Percentiles rank a stretch among this genome's conserved stretches.
Conservation (phyloP, 2,888 invertebrate species). For the Drosophila sordidula region DNA sequence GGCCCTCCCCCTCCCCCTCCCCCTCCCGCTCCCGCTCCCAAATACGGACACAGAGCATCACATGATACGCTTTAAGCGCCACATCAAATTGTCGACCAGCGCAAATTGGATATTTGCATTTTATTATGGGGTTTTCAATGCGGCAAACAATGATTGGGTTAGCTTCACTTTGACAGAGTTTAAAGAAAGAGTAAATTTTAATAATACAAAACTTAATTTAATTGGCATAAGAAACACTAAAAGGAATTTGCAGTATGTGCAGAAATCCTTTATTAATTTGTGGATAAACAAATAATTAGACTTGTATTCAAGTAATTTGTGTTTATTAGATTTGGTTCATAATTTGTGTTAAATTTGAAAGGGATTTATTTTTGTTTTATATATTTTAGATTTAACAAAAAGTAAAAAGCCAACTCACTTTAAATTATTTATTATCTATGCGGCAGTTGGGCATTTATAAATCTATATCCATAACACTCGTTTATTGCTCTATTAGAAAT, state of each 20-base stretch:
- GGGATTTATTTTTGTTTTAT: background rate
- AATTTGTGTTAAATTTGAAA: background rate
- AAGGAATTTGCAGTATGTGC: background rate
- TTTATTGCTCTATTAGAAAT: conserved; percentile 37
- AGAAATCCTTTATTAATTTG: too few relatives aligned
- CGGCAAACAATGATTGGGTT: conserved; percentile 40
- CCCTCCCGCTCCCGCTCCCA: conserved; percentile 1
- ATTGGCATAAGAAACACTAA: background rate
- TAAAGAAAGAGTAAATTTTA: background rate
- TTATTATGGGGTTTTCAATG: conserved; percentile 32
- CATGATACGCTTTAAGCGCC: conserved; percentile 51
- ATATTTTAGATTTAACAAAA: too few relatives aligned
- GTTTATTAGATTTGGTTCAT: too few relatives aligned
- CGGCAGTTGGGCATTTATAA: conserved; percentile 1
- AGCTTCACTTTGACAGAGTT: conserved; percentile 24
- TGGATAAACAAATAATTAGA: too few relatives aligned
- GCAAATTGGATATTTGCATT: conserved; percentile 57
- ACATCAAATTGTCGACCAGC: conserved; percentile 35
- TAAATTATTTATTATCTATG: conserved; percentile 2
- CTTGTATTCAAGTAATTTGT: too few relatives aligned
- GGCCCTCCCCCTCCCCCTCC: background rate
- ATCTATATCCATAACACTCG: conserved; percentile 12
- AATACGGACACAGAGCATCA: conserved; percentile 31
- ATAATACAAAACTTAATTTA: background rate
- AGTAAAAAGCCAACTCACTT: background rate